A percentile compares a stretch with the other conserved stretches of the same genome.
phyloP scores from a whole-genome alignment of 2,797 vertebrate genomes.

The Sylvilagus floridanus region DNA sequence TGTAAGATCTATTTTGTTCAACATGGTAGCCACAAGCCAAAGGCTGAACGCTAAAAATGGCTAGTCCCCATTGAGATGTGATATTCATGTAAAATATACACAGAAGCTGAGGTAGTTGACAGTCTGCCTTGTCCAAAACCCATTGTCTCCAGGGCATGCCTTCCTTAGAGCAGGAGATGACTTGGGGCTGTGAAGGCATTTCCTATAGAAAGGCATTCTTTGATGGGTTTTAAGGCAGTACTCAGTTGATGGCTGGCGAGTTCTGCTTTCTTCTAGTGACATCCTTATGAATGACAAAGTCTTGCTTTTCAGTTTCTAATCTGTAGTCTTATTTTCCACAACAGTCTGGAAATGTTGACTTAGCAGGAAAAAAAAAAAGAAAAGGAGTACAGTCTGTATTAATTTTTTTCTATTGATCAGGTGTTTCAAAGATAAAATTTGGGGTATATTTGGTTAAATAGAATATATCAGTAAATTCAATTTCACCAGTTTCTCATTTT shows the following conservation, averaged over 20 bases:
- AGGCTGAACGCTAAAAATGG: background rate
- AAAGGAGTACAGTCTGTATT: background rate
- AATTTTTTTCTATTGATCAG: background rate
- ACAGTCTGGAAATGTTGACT: background rate
- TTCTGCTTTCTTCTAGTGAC: background rate
- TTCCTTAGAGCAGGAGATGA: background rate
- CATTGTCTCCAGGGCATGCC: background rate
- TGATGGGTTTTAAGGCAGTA: background rate
- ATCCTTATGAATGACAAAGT: background rate
- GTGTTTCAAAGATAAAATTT: slow-evolving; percentile 29
- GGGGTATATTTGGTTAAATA: background rate
- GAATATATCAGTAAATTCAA: background rate
- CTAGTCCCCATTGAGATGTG: background rate
- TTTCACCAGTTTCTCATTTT: slow-evolving; percentile 26
- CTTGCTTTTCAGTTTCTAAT: background rate
- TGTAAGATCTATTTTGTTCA: background rate
- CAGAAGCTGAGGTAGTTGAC: background rate
- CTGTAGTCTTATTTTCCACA: background rate
- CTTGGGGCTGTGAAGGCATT: background rate
- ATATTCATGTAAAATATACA: background rate
- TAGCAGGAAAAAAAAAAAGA: background rate
- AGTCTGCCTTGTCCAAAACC: background rate
- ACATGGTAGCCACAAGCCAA: background rate
- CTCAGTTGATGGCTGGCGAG: background rate
- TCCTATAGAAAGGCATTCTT: background rate